Percentiles rank a stretch among this genome's conserved stretches.
phyloP scores from a whole-genome alignment of 2,113 vertebrate genomes.

The Sterrhoptilus dennistouni region DNA sequence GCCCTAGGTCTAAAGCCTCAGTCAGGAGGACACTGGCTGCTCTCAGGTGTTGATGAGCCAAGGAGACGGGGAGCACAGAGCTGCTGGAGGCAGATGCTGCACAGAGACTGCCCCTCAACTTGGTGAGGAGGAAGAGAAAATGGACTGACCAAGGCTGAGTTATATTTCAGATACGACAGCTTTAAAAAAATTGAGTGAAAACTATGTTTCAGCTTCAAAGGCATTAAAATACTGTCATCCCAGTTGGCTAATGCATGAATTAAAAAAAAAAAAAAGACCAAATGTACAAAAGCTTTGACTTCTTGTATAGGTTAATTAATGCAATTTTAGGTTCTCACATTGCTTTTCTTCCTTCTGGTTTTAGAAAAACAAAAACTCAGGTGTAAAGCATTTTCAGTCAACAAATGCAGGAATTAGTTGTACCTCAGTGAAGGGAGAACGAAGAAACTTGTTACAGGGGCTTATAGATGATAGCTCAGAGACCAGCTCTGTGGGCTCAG shows the following conservation, averaged over 20 bases:
- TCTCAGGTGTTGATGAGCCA: neutral
- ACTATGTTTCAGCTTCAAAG: neutral
- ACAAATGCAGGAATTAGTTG: neutral
- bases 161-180: neutral
- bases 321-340: neutral
- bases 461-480: neutral
- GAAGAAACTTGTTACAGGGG: neutral
- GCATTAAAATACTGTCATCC: neutral
- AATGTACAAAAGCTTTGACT: neutral
- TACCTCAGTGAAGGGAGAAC: neutral
- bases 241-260: neutral
- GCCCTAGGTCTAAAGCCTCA: neutral
- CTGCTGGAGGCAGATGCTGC: neutral
- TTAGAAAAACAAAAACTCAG: neutral
- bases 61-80: neutral
- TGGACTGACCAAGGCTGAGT: accelerated
- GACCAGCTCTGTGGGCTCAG: neutral
- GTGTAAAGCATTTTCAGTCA: neutral
- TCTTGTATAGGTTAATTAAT: neutral
- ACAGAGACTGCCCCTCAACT: accelerated
- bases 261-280: neutral
- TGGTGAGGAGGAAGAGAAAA: neutral
- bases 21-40: neutral
- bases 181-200: neutral
- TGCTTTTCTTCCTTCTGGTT: neutral